Evolutionary conservation across 2,113 vertebrate genomes (phyloP).

Genomic region (Nerophis ophidion): DNA sequence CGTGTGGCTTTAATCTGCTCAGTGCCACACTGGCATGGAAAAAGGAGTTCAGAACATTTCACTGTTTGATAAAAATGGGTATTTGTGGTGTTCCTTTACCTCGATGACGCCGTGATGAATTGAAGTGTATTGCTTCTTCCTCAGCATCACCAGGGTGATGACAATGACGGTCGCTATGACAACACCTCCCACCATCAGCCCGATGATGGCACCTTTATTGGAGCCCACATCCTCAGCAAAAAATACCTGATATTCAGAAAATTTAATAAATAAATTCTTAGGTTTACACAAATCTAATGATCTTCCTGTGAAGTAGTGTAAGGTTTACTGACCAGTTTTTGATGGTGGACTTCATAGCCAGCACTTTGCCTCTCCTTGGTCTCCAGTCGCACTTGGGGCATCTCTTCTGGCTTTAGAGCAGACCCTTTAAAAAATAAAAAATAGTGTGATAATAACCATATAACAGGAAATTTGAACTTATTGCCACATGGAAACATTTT

Average conservation of each 20-base stretch:
- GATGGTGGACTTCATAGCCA: constrained; percentile 92
- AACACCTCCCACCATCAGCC: constrained; percentile 97
- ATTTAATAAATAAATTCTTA: background rate
- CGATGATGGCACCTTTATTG: constrained; percentile 97
- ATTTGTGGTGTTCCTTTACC: constrained; percentile 59
- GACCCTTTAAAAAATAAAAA: constrained; percentile 63
- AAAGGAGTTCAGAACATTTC: background rate
- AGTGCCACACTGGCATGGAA: too few relatives aligned
- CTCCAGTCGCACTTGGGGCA: constrained; percentile 87
- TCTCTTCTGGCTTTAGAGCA: constrained; percentile 86
- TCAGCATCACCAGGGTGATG: constrained; percentile 98
- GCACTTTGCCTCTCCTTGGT: constrained; percentile 80
- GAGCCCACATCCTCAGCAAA: constrained; percentile 94
- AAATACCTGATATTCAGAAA: constrained; percentile 76
- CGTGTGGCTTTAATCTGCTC: too few relatives aligned
- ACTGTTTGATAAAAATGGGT: background rate
- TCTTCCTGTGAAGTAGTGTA: background rate
- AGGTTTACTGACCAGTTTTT: constrained; percentile 78
- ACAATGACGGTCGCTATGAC: constrained; percentile 98
- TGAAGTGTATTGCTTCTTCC: constrained; percentile 98
- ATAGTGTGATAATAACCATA: background rate
- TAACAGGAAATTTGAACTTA: too few relatives aligned
- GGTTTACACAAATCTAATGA: background rate
- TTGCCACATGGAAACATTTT: too few relatives aligned
- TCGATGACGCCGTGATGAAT: constrained; percentile 98